Evolutionary conservation across 92 coral and sea anemone species (phyloP).

Genomic region (Parazoanthus darwini): DNA sequence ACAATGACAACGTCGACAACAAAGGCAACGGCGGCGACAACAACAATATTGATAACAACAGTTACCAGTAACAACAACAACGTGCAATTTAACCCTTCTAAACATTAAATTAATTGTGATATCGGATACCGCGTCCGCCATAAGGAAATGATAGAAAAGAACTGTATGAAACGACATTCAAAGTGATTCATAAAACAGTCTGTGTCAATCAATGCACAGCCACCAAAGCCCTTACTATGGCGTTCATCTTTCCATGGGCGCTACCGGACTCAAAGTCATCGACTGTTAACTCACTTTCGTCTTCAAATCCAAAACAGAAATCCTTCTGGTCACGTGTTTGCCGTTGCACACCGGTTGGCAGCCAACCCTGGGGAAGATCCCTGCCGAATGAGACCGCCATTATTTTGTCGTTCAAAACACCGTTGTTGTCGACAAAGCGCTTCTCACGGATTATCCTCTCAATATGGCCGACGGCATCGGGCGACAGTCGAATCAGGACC

Average conservation of each 20-base stretch:
- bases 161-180: too few relatives aligned
- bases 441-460: slow-evolving; percentile 62
- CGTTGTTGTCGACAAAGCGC: slow-evolving; percentile 66
- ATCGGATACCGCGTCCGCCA: background rate
- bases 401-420: slow-evolving; percentile 70
- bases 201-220: slow-evolving; percentile 47
- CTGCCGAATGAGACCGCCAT: slow-evolving; percentile 85
- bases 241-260: slow-evolving; percentile 58
- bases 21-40: too few relatives aligned
- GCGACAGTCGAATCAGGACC: slow-evolving; percentile 75
- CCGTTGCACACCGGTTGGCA: slow-evolving; percentile 63
- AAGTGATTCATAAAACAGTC: too few relatives aligned
- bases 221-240: slow-evolving; percentile 75
- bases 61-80: too few relatives aligned
- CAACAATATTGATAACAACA: too few relatives aligned
- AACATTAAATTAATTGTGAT: too few relatives aligned
- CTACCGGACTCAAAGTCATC: slow-evolving; percentile 52
- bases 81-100: too few relatives aligned
- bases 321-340: slow-evolving; percentile 56
- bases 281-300: slow-evolving; percentile 43
- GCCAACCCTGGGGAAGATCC: slow-evolving; percentile 70
- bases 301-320: slow-evolving; percentile 67
- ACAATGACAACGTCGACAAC: too few relatives aligned
- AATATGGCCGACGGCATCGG: slow-evolving; percentile 63
- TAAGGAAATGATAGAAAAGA: background rate